Conservation (phyloP, 1,140 invertebrate species). For the Euura lappo region DNA sequence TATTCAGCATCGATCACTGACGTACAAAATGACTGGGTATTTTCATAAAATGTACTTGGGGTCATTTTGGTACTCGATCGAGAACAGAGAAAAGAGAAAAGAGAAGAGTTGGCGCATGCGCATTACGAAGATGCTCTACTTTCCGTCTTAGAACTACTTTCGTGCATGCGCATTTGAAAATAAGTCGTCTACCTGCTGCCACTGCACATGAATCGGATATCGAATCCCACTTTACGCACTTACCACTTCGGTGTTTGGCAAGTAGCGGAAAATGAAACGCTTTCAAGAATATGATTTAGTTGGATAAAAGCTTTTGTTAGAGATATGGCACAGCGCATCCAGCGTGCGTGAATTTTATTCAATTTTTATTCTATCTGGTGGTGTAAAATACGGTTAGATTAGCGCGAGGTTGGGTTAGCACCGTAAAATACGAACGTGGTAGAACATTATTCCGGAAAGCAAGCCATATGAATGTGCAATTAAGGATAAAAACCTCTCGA, state of each 20-base stretch:
- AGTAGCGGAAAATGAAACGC: not conserved
- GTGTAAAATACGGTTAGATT: not conserved
- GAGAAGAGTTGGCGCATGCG: not conserved
- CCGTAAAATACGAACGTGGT: not conserved
- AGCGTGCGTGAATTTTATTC: not conserved
- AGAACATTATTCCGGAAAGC: not conserved
- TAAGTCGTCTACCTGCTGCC: no score
- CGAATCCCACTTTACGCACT: not conserved
- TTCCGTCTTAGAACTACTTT: no score
- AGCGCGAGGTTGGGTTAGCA: not conserved
- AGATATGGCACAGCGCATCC: no score
- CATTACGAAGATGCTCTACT: no score
- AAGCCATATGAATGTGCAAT: not conserved
- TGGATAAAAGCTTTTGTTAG: no score
- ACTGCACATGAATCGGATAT: no score
- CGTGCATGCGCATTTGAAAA: no score
- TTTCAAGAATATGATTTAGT: no score
- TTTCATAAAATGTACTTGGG: no score
- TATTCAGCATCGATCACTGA: no score
- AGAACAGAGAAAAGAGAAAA: not conserved
- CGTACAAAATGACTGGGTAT: no score
- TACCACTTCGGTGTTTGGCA: not conserved
- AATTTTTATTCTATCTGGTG: not conserved
- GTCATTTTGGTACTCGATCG: not conserved
- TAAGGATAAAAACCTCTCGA: not conserved